Evolutionary conservation across 2,113 vertebrate species (phyloP), one percentile per base, ranked within the genome.

Genomic region (Gymnogyps californianus): DNA sequence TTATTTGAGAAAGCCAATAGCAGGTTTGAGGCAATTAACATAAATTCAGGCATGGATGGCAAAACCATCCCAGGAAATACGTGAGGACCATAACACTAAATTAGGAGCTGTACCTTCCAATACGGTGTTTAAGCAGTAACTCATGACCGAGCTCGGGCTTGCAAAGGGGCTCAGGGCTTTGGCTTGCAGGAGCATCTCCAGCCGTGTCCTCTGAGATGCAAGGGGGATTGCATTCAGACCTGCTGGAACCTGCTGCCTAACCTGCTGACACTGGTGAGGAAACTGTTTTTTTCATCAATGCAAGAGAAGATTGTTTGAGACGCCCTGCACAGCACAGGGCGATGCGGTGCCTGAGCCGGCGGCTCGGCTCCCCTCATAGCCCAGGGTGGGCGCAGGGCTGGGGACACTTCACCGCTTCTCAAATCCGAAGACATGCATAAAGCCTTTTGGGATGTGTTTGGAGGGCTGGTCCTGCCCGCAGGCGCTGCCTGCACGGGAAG

Each of bases 81-180:
- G 2, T 2, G 8, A 61, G 31, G 26, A 61, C 31, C 42, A 3
- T 8, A 16, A 8, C 0, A 1, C 11, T 1, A 1, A 28, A 15
- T 10, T 7, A 46, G 32, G 51, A 29, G 13, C 17, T 6, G 19
- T 38, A 8, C 36, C 55, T 87, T 51, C 22, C 49, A 16, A 3
- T 3, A 3, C 0, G 5, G 5, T 25, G 26, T 32, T 58, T 24
- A 52, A 51, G 38, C 71, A 18, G 55, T 11, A 86, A 34, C 29
- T 14, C 25, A 0, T 1, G 32, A 5, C 55, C 7, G 25, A 21
- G 40, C 58, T 62, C 1, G 1, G 47, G 24, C 34, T 75, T 22
- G 47, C 31, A 5, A 22, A 66, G 72, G 28, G 7, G 20, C 4
- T 15, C 32, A 31, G 44, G 38, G 15, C 32, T 71, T 38, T 10